Percentiles rank a stretch among this genome's conserved stretches.
Evolutionary conservation across 2,888 invertebrate genomes (phyloP).

Genomic region (Byasa hedistus): DNA sequence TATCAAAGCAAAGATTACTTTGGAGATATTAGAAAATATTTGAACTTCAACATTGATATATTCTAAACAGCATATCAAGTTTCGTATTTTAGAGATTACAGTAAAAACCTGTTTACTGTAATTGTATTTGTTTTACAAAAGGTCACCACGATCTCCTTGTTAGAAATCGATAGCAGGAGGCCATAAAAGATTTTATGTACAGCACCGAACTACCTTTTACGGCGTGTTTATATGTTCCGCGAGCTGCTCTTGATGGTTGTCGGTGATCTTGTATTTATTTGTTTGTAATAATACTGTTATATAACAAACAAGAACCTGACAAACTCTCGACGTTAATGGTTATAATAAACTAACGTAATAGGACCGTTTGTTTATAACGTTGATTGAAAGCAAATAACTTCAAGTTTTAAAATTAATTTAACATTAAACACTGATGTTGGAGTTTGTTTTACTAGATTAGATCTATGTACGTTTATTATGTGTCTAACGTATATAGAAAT

Average conservation of each 20-base stretch:
- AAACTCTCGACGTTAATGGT: background rate
- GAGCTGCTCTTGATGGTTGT: conserved; percentile 54
- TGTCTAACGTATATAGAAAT: no score
- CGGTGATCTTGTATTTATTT: conserved; percentile 50
- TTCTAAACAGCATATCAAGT: no score
- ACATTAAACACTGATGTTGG: no score
- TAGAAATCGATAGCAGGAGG: conserved; percentile 46
- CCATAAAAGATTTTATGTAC: conserved; percentile 60
- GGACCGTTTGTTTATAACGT: background rate
- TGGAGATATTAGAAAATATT: conserved; percentile 28
- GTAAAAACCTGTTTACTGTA: background rate
- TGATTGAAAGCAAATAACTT: background rate
- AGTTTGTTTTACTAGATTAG: no score
- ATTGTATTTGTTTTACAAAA: background rate
- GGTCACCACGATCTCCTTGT: conserved; percentile 34
- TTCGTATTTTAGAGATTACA: background rate
- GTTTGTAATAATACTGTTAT: conserved; percentile 16
- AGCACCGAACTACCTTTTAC: conserved; percentile 71
- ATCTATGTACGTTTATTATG: no score
- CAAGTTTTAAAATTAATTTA: background rate
- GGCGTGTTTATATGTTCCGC: conserved; percentile 64
- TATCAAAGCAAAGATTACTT: conserved; percentile 27
- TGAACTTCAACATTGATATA: background rate
- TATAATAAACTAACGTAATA: background rate
- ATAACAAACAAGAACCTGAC: background rate